phyloP scores from a whole-genome alignment of 2,888 invertebrate species.

The Leptinotarsa rubiginosa region DNA sequence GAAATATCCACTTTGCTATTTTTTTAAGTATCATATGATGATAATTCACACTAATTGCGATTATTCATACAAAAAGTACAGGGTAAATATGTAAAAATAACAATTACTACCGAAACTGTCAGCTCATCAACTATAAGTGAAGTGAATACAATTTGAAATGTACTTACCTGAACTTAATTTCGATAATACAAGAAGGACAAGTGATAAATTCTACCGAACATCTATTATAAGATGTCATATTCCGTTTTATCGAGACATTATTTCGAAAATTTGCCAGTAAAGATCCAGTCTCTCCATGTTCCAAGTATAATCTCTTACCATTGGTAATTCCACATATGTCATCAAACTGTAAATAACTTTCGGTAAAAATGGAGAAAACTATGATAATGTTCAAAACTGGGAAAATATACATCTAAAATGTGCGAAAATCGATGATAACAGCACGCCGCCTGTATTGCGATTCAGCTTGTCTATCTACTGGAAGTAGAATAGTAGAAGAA shows the following conservation, averaged over 20 bases:
- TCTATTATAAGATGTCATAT: slow-evolving; percentile 61
- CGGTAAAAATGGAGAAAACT: slow-evolving; percentile 22
- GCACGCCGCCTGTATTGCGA: neutral
- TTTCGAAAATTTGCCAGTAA: slow-evolving; percentile 60
- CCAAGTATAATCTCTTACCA: slow-evolving; percentile 60
- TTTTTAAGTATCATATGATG: too few species aligned
- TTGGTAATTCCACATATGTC: slow-evolving; percentile 50
- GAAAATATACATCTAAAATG: slow-evolving; percentile 22
- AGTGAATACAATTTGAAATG: neutral
- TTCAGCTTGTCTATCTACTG: neutral
- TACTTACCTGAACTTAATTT: slow-evolving; percentile 67
- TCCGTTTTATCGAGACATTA: slow-evolving; percentile 35
- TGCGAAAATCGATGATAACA: neutral
- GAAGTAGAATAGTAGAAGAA: slow-evolving; percentile 35
- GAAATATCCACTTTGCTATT: too few species aligned
- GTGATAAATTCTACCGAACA: slow-evolving; percentile 77
- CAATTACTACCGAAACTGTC: too few species aligned
- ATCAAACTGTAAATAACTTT: slow-evolving; percentile 30
- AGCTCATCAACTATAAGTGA: too few species aligned
- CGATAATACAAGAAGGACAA: slow-evolving; percentile 77
- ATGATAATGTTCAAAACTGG: slow-evolving; percentile 9
- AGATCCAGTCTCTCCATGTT: slow-evolving; percentile 62
- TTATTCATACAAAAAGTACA: too few species aligned
- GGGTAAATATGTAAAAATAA: too few species aligned
- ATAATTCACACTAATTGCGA: too few species aligned